phyloP scores from a whole-genome alignment of 2,113 vertebrate genomes.

The Symphodus melops region DNA sequence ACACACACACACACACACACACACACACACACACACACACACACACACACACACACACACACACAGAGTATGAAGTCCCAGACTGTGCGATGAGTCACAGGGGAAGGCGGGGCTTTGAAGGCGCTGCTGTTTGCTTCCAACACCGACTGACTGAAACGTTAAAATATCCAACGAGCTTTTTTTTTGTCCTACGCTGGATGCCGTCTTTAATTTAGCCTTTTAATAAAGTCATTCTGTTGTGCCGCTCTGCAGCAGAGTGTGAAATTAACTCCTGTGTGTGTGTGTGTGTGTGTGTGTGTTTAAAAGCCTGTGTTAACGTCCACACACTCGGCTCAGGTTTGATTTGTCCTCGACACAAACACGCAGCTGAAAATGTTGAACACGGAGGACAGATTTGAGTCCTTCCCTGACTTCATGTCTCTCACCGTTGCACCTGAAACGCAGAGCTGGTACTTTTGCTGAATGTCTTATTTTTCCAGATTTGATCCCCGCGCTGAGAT shows the following conservation, averaged over 20 bases:
- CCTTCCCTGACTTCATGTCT: not conserved
- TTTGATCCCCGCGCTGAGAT: not conserved
- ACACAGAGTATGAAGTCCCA: slow-evolving; percentile 1
- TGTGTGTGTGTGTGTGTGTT: slow-evolving; percentile 31
- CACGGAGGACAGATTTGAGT: not conserved
- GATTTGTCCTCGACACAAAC: not conserved
- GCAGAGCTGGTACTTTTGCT: not conserved
- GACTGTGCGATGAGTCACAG: slow-evolving; percentile 18
- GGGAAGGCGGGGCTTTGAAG: not conserved
- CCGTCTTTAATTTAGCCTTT: slow-evolving; percentile 33
- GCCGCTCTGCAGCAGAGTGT: slow-evolving; percentile 56
- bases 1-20: slow-evolving; percentile 3
- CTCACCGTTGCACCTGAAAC: not conserved
- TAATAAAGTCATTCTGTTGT: slow-evolving; percentile 34
- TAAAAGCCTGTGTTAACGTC: slow-evolving; percentile 8
- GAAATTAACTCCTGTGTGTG: slow-evolving; percentile 55
- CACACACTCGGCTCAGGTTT: not conserved
- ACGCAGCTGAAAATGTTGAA: not conserved
- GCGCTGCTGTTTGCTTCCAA: slow-evolving; percentile 20
- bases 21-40: slow-evolving; percentile 3
- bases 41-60: slow-evolving; percentile 9
- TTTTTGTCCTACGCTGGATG: slow-evolving; percentile 6
- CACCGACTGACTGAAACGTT: slow-evolving; percentile 5
- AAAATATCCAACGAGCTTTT: slow-evolving; percentile 28
- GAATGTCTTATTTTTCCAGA: not conserved